Evolutionary conservation across 1,140 invertebrate genomes (phyloP), one percentile per base, ranked within the genome.

Genomic region (Batillaria attramentaria): DNA sequence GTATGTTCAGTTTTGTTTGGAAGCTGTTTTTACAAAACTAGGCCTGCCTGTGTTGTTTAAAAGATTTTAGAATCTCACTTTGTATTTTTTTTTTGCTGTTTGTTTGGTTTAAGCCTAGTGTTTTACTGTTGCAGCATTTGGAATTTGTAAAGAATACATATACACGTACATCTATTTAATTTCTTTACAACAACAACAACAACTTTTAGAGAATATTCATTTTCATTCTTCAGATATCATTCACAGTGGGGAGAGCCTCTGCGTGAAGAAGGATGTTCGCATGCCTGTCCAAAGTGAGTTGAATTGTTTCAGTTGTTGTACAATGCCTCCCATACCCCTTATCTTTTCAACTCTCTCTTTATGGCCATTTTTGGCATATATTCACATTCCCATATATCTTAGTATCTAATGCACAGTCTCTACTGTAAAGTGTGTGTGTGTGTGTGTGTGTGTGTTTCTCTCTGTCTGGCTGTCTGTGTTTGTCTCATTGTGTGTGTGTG

Each of bases 221-320:
- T n/a, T 37, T 18, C 42, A 18, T 60, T 78, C 84, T 87, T 65
- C 89, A 93, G 98, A 99, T 90, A 98, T 99, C 66, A 98, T 99
- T 84, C 96, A 98, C 92, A 99, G 98, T 84, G 97, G 97, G 76
- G 98, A 99, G 93, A 94, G 94, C 84, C 89, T 99, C 83, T 93
- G 93, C 78, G 93, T 98, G 6, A 96, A 96, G 88, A 95, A 95
- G 85, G 94, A 93, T 70, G 93, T 96, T 0, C 95, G 95, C 88
- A 93, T 98, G 86, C 97, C 97, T 0, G 93, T 93, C 41, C 94
- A 96, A 88, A 94, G 95, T 86, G 93, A 92, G 80, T 62, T 74
- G n/a, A n/a, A n/a, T n/a, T n/a, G n/a, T n/a, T n/a, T n/a, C n/a
- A n/a, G n/a, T n/a, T n/a, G n/a, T n/a, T n/a, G n/a, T n/a, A n/a